A percentile compares a stretch with the other conserved stretches of the same genome.
Evolutionary conservation across 1,140 invertebrate genomes (phyloP).

Genomic region (Ips typographus): DNA sequence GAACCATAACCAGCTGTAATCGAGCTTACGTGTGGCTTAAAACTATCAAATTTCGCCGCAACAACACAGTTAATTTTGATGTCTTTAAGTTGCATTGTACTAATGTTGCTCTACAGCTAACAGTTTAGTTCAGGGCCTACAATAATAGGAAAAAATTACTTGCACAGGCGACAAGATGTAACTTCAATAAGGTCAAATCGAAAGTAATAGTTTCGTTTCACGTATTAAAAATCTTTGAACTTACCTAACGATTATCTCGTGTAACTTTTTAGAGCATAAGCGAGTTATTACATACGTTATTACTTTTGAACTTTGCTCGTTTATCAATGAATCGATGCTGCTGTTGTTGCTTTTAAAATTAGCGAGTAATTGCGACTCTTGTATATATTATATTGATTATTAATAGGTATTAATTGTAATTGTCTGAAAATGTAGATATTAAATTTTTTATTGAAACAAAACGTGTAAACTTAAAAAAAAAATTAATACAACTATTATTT

Average conservation of each 20-base stretch:
- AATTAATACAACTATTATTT: constrained; percentile 34
- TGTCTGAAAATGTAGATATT: constrained; percentile 47
- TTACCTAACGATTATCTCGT: neutral
- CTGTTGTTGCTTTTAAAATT: constrained; percentile 30
- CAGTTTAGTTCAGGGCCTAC: too few relatives aligned
- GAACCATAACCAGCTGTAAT: neutral
- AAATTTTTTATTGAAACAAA: constrained; percentile 47
- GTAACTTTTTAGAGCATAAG: constrained; percentile 13
- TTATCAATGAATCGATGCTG: constrained; percentile 32
- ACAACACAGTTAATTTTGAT: too few relatives aligned
- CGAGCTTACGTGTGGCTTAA: neutral
- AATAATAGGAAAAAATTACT: too few relatives aligned
- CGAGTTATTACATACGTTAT: constrained; percentile 18
- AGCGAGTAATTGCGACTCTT: constrained; percentile 13
- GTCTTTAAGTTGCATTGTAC: too few relatives aligned
- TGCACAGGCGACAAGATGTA: neutral
- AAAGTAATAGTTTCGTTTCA: constrained; percentile 35
- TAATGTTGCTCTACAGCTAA: too few relatives aligned
- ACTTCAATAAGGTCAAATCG: constrained; percentile 36
- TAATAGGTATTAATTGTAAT: constrained; percentile 35
- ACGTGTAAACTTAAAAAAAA: constrained; percentile 27
- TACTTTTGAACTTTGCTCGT: constrained; percentile 31
- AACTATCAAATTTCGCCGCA: too few relatives aligned
- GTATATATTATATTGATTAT: constrained; percentile 39
- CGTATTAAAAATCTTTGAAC: neutral